Evolutionary conservation across 2,113 vertebrate genomes (phyloP), one percentile per base, ranked within the genome.

Genomic region (Microtus ochrogaster): DNA sequence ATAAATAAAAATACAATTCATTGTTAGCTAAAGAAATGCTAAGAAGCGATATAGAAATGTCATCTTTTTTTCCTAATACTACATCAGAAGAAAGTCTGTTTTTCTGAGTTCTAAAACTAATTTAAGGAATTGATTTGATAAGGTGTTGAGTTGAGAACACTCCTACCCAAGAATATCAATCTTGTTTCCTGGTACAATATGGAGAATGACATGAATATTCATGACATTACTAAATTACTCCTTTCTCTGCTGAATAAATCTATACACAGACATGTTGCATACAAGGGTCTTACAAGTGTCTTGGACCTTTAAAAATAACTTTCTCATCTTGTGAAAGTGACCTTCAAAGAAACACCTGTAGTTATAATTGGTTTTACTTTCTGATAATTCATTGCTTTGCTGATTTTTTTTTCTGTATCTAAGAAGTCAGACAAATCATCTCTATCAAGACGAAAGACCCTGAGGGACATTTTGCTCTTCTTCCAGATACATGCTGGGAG

Each of bases 51-150:
- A 17, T 0, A 76, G 68, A 49, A 78, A 70, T 6, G n/a, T 41
- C n/a, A 24, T 47, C 19, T 7, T 41, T 49, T 49, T 49, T 16
- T 39, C 28, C 24, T 30, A 52, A 77, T 39, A 22, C 47, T 41
- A 24, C 85, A 41, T 17, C 30, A 90, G 47, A 55, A 61, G 58
- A 41, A 68, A 61, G 68, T 55, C 47, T 90, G 24, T 90, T 85
- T 78, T 79, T 92, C 84, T 96, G 78, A 92, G 81, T 76, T 68
- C 90, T 28, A 30, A 70, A 63, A 70, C 87, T 94, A 44, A 81
- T 82, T 94, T 92, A 92, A 77, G 61, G 52, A 55, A 77, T 30
- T 49, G 61, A 68, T 90, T 87, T 90, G 91, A 90, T 90, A 72
- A 76, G 55, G 66, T 66, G 76, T 70, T 63, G 85, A 90, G 77